Base-by-base conservation (phyloP, 2,888 invertebrate species). In the Eristalis arbustorum region DNA sequence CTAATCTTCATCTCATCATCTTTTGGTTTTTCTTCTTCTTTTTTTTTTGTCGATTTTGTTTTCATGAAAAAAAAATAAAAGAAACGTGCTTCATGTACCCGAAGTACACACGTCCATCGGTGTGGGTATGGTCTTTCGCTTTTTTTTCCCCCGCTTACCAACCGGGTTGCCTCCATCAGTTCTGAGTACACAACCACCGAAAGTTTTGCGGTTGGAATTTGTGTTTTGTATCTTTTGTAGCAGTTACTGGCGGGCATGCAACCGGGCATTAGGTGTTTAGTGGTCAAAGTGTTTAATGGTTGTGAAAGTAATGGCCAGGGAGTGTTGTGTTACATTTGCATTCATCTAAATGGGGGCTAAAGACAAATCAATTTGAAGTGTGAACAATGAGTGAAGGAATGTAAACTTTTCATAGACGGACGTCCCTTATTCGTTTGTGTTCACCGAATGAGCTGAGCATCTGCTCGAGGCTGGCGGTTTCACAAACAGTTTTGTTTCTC, bases 1-100 rank as follows among this genome's bases (percentile, higher is more conserved):
- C 88, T 85, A 88, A 88, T 88, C 88, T 88, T 88, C 85, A 88
- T 85, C 88, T 88, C 82, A 88, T 88, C 88, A 80, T 88, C 82
- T 77, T 82, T 88, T 40, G 78, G 78, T 69, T 71, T 18, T 18
- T 18, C 4, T 18, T n/a, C 6, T 3, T 8, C 2, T 49, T 49
- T 49, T 49, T 8, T n/a, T 42, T 42, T 42, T 42, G 13, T 40
- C 13, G 13, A 14, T 42, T 42, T 42, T 42, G 6, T 42, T 6
- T 42, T 42, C 42, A 42, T 49, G 49, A 18, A 56, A 72, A 18
- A 56, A 72, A 87, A 82, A 68, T 73, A 83, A 83, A 82, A 87
- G 78, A 83, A 83, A 82, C 78, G 83, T 83, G 83, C 87, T 83
- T 64, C 78, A 66, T 79, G 75, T 77, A 71, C 66, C 68, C 40